These are phyloP conservation scores for Eclectus roratus DNA, from an alignment of 2,113 vertebrate species.

Conservation along the genomic window DNA sequence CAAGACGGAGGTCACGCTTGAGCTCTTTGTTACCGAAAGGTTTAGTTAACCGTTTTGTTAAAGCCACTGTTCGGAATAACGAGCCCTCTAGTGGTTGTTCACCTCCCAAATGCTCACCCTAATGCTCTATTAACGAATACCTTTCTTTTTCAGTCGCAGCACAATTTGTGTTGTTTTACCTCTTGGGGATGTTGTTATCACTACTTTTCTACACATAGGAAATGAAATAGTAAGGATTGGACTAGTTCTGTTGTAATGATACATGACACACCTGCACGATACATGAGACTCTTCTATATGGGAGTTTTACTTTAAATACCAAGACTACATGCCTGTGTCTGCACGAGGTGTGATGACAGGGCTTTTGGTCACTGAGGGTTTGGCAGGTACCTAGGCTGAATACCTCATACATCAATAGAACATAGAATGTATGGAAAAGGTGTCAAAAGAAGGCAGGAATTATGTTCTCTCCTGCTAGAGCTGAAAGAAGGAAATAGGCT, in stretches of 20 bases:
- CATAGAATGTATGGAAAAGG: neutral
- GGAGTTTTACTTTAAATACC: neutral
- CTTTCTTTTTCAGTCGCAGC: neutral
- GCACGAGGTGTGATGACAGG: neutral
- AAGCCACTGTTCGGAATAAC: neutral
- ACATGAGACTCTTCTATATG: neutral
- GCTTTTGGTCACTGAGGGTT: neutral
- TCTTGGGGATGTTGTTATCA: neutral
- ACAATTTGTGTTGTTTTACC: neutral
- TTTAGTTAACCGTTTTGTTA: neutral
- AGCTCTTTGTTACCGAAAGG: neutral
- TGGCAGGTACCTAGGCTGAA: neutral
- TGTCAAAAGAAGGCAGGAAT: neutral
- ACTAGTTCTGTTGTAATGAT: neutral
- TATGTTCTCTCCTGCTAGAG: neutral
- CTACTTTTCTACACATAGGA: neutral
- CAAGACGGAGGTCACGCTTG: neutral
- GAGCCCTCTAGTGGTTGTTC: conserved; percentile 42
- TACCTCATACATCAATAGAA: neutral
- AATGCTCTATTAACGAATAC: neutral
- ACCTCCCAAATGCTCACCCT: neutral
- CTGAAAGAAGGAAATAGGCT: neutral
- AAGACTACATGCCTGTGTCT: neutral
- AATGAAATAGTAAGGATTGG: neutral
- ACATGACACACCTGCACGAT: neutral